Evolutionary conservation across 2,797 vertebrate genomes (phyloP), one percentile per base, ranked within the genome.

Genomic region (Ctenopoma multispine): DNA sequence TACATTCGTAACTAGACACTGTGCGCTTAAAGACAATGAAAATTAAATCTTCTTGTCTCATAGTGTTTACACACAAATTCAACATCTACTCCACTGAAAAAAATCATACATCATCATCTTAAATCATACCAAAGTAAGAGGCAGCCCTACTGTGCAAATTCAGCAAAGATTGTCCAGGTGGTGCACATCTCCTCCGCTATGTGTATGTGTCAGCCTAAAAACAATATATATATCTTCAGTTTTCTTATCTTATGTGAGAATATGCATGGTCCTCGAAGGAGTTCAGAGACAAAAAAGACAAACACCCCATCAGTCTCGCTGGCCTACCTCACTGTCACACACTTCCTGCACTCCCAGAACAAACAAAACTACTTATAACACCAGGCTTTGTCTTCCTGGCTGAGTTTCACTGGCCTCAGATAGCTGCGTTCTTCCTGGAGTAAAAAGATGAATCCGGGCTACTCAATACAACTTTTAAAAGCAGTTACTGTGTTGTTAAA

Each of bases 301-400:
- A 87, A 89, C 79, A 81, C 59, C 77, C 64, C 75, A 78, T 85
- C 85, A 21, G 49, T 82, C 77, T 84, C 51, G 3, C 59, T 66
- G 75, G 31, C 43, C 75, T 44, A 50, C 41, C 51, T 67, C 63
- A 46, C 61, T 78, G 80, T 81, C 80, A 80, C 75, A 78, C 79
- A 61, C 66, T 59, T 66, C 81, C 76, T 69, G 63, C 69, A n/a
- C 77, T 71, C 46, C 59, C 17, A 29, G 53, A 76, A 75, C 80
- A 78, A 85, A 83, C 69, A 78, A 36, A 20, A 54, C 75, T 24
- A 74, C 75, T 72, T 79, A 63, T 79, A 80, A 72, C 81, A 66
- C 77, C 49, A 18, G 65, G 69, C 72, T 59, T 74, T 77, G 47
- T 75, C 77, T 68, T 69, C 43, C 17, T 5, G 15, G 13, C 67